These are phyloP conservation scores for Calidris pugnax DNA, from an alignment of 2,113 vertebrate genomes.

Conservation along the genomic window DNA sequence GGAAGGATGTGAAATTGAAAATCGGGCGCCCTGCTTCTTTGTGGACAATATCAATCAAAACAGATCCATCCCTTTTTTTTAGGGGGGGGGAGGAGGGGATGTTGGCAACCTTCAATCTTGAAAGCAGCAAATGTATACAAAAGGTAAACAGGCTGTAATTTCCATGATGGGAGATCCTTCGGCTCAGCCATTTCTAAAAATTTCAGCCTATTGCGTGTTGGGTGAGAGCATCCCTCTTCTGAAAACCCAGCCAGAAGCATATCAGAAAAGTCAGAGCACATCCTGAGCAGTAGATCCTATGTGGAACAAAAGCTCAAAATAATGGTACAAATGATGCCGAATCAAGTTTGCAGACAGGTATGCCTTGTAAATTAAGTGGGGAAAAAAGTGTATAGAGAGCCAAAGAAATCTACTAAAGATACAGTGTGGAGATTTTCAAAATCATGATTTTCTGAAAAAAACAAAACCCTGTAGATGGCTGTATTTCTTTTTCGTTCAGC, in stretches of 20 bases:
- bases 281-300: not conserved
- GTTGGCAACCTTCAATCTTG: not conserved
- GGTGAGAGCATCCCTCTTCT: not conserved
- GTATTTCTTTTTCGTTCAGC: not conserved
- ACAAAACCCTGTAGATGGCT: not conserved
- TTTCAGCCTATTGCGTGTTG: not conserved
- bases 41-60: not conserved
- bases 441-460: not conserved
- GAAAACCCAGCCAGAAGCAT: not conserved
- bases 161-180: not conserved
- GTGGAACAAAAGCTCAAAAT: not conserved
- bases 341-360: not conserved
- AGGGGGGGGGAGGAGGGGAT: no score
- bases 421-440: not conserved
- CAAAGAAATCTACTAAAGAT: not conserved
- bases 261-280: not conserved
- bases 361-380: not conserved
- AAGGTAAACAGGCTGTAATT: not conserved
- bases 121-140: no score
- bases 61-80: no score
- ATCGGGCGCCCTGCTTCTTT: fast-evolving
- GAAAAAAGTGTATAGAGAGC: not conserved
- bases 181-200: fast-evolving
- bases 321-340: not conserved
- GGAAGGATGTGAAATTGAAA: not conserved